Base-by-base conservation (phyloP, 2,888 invertebrate genomes). In the Ceramica pisi region DNA sequence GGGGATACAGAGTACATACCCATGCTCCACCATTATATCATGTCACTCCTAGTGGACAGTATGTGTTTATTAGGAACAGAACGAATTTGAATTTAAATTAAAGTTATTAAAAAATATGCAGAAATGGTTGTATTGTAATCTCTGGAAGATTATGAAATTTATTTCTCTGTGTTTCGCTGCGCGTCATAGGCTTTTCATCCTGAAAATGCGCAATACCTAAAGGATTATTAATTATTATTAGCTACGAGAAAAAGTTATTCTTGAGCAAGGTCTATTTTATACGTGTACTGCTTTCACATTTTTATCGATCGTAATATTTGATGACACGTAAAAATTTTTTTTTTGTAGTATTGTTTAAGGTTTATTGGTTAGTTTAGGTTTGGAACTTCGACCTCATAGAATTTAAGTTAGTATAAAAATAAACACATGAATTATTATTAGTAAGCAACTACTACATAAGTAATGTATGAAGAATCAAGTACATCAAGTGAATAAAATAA, bases 11-110 rank as follows among this genome's bases (percentile, higher is more conserved):
- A 10, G 44, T 57, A 7, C 87, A 88, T n/a, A 72, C 31, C 0
- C 88, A 88, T 64, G 53, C 70, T 6, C 75, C 81, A 0, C 88
- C 87, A 0, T 31, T 56, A 1, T 83, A 84, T 56, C 81, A 84
- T 26, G n/a, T 80, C 0, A 80, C 82, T 6, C 19, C 62, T 5
- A 65, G 67, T 50, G 88, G 88, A 9, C 31, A 75, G 7, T 82
- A 80, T 55, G 71, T 73, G 5, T 71, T 78, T 19, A 56, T 71
- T 53, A 82, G 72, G 21, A 75, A 67, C 12, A 31, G 59, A 31
- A 48, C 3, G 26, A 50, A 71, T 78, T 78, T 72, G 50, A 78
- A 62, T 48, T 21, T 21, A 16, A 31, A 31, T 2, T 62, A 48
- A 56, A n/a, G n/a, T n/a, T 48, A 21, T 48, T 9, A 8, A 21